Conservation (phyloP, 2,888 invertebrate genomes). For the Lumbricus terrestris region DNA sequence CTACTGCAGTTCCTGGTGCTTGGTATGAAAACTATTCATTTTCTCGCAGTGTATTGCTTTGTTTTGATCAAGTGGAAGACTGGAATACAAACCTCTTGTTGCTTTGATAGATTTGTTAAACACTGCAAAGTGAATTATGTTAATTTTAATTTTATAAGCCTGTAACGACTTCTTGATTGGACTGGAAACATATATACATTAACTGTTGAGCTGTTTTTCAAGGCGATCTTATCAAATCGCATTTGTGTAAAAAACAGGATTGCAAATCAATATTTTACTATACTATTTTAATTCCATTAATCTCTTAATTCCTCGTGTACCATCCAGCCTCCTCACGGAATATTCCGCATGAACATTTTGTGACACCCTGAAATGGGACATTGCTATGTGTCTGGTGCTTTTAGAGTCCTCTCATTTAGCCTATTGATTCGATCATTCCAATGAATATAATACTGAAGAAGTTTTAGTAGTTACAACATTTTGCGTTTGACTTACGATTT, state of each 20-base stretch:
- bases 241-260: neutral
- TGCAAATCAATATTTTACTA: neutral
- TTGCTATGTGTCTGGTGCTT: no score
- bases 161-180: neutral
- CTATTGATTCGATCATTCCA: no score
- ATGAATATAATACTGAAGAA: no score
- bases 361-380: neutral
- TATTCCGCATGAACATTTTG: neutral
- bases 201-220: neutral
- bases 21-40: slow-evolving; percentile 50
- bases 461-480: no score
- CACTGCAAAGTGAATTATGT: neutral
- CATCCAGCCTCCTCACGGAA: neutral
- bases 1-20: slow-evolving; percentile 72
- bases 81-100: neutral
- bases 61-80: neutral
- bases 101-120: neutral
- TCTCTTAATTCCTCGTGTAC: no score
- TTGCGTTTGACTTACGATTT: no score
- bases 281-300: no score
- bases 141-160: no score
- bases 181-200: neutral
- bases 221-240: neutral
- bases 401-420: no score
- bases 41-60: no score